Conservation (phyloP, 2,888 invertebrate genomes). For the Polietes domitor region DNA sequence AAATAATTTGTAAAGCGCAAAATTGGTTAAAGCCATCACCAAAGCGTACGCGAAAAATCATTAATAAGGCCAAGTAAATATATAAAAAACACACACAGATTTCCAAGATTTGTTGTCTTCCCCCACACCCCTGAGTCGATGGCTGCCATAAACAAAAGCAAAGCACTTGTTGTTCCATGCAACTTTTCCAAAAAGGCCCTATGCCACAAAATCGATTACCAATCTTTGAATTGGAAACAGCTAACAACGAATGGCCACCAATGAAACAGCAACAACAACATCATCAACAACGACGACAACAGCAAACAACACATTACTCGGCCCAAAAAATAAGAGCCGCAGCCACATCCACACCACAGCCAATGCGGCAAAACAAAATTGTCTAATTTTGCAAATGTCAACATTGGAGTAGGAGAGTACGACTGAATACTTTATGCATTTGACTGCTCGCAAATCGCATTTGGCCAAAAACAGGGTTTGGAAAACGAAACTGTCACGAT, state of each 20-base stretch:
- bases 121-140: neutral
- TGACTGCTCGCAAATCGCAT: neutral
- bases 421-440: neutral
- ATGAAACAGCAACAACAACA: constrained; percentile 6
- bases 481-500: neutral
- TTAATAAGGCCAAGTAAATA: constrained; percentile 42
- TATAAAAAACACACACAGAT: constrained; percentile 13
- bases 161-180: constrained; percentile 13
- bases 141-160: neutral
- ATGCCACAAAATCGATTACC: constrained; percentile 16
- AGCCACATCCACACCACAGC: neutral
- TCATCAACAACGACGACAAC: neutral
- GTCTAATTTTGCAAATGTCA: constrained; percentile 61
- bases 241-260: neutral
- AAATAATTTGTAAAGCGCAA: constrained; percentile 64
- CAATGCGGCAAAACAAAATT: constrained; percentile 15
- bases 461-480: neutral
- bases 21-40: constrained; percentile 53
- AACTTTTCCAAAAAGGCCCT: constrained; percentile 28
- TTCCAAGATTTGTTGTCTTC: constrained; percentile 36
- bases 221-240: constrained; percentile 17
- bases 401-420: constrained; percentile 27
- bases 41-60: constrained; percentile 13
- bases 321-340: neutral
- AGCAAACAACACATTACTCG: constrained; percentile 6